phyloP scores from a whole-genome alignment of 2,797 vertebrate genomes.

The Champsocephalus esox region DNA sequence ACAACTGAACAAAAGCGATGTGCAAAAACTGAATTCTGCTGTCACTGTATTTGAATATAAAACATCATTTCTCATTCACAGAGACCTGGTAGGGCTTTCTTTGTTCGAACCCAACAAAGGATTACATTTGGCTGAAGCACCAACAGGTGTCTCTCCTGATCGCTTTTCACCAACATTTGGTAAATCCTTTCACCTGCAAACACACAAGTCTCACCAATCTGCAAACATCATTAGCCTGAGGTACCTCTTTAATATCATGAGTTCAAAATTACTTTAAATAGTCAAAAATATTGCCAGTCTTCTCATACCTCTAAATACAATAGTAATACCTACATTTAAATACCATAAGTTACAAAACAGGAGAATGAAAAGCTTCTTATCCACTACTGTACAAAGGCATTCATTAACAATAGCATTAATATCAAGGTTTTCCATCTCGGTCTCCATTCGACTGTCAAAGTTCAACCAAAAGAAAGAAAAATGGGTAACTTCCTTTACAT shows the following conservation, averaged over 20 bases:
- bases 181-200: slow-evolving; percentile 65
- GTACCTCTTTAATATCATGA: slow-evolving; percentile 84
- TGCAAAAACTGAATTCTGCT: slow-evolving; percentile 61
- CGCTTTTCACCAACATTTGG: slow-evolving; percentile 37
- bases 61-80: slow-evolving; percentile 75
- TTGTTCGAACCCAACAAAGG: slow-evolving; percentile 60
- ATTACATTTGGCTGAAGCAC: slow-evolving; percentile 66
- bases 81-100: slow-evolving; percentile 43
- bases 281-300: slow-evolving; percentile 88
- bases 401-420: slow-evolving; percentile 82
- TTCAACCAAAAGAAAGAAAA: slow-evolving; percentile 63
- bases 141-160: slow-evolving; percentile 57
- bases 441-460: slow-evolving; percentile 60
- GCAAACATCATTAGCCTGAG: slow-evolving; percentile 78
- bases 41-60: slow-evolving; percentile 78
- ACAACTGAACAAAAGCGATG: slow-evolving; percentile 42
- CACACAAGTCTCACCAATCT: slow-evolving; percentile 66
- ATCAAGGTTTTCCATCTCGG: slow-evolving; percentile 69
- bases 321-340: slow-evolving; percentile 84
- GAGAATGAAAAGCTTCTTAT: slow-evolving; percentile 82
- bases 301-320: slow-evolving; percentile 85
- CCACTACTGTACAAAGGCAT: slow-evolving; percentile 85
- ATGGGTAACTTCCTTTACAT: slow-evolving; percentile 62
- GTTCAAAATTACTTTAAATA: slow-evolving; percentile 86
- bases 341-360: slow-evolving; percentile 85